phyloP scores from a whole-genome alignment of 1,140 invertebrate species.

The Anastrepha ludens region DNA sequence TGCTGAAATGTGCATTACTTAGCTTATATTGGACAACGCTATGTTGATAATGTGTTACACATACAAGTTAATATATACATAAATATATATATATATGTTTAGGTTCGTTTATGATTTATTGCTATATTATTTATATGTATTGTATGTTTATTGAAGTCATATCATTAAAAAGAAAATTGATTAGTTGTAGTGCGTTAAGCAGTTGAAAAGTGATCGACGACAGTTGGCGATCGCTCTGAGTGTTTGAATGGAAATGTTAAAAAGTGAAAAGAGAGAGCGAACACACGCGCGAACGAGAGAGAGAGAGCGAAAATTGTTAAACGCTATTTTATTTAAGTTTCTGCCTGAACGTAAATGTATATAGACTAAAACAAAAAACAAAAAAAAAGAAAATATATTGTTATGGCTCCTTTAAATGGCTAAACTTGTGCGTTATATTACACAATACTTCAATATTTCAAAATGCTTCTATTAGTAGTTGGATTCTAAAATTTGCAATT shows the following conservation, averaged over 20 bases:
- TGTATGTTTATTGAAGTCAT: constrained; percentile 38
- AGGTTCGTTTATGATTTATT: background rate
- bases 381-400: background rate
- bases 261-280: background rate
- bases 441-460: background rate
- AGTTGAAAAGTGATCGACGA: no score
- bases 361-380: background rate
- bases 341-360: background rate
- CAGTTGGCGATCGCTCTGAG: background rate
- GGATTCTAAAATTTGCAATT: background rate
- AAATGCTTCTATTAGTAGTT: background rate
- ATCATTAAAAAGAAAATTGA: constrained; percentile 29
- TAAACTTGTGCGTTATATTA: background rate
- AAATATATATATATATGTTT: constrained; percentile 34
- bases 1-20: constrained; percentile 43
- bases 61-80: background rate
- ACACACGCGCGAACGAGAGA: background rate
- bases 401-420: background rate
- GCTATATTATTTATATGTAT: constrained; percentile 35
- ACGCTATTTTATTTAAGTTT: constrained; percentile 35
- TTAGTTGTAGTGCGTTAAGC: constrained; percentile 27
- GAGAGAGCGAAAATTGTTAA: background rate
- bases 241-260: background rate
- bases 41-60: constrained; percentile 38
- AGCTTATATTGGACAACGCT: constrained; percentile 12